These are phyloP conservation scores for Aphodius granarius DNA, from an alignment of 2,888 invertebrate genomes.

Conservation along the genomic window DNA sequence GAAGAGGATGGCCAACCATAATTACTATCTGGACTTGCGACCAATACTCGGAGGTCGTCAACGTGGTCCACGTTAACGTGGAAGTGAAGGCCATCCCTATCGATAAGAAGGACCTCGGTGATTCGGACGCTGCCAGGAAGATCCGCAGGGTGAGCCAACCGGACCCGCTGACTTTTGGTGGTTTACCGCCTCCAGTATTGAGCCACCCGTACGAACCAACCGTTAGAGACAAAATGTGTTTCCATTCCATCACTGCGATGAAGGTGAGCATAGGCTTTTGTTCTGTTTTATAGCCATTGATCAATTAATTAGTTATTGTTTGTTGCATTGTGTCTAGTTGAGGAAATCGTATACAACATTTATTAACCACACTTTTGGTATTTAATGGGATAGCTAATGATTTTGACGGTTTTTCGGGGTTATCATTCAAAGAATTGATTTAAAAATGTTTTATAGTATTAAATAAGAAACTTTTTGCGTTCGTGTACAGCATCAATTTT, in stretches of 20 bases:
- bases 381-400: no score
- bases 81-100: slow-evolving; percentile 75
- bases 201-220: slow-evolving; percentile 83
- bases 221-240: slow-evolving; percentile 87
- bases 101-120: slow-evolving; percentile 66
- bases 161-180: slow-evolving; percentile 64
- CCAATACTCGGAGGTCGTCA: slow-evolving; percentile 88
- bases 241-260: slow-evolving; percentile 95
- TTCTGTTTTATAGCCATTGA: not conserved
- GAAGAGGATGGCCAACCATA: slow-evolving; percentile 83
- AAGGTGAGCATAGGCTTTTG: slow-evolving; percentile 59
- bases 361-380: no score
- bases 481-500: no score
- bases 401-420: no score
- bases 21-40: slow-evolving; percentile 83
- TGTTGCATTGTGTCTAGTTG: slow-evolving; percentile 9
- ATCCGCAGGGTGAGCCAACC: slow-evolving; percentile 59
- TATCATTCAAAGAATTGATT: no score
- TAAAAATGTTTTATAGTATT: no score
- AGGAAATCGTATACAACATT: no score
- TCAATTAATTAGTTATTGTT: slow-evolving; percentile 6
- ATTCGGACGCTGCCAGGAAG: slow-evolving; percentile 63
- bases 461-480: no score
- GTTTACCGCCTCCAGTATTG: slow-evolving; percentile 65
- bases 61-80: slow-evolving; percentile 63